Conservation (phyloP, 2,113 vertebrate genomes). For the Antechinus stuartii region DNA sequence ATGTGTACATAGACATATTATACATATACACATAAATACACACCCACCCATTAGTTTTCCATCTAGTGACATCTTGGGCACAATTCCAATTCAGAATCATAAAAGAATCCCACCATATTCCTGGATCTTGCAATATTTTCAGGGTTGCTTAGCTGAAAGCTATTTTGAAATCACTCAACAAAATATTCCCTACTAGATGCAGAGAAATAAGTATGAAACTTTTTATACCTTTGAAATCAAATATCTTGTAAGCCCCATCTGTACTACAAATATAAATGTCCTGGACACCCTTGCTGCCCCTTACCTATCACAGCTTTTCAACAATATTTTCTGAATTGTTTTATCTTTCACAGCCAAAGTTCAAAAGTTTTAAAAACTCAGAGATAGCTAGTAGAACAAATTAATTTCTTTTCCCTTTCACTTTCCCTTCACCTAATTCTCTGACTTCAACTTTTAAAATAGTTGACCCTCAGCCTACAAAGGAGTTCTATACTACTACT, state of each 20-base stretch:
- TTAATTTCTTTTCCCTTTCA: not conserved
- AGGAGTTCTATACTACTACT: slow-evolving; percentile 1
- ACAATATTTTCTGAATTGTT: not conserved
- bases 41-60: not conserved
- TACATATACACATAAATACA: not conserved
- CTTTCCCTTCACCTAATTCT: not conserved
- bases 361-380: not conserved
- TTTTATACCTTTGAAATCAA: not conserved
- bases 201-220: slow-evolving; percentile 4
- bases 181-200: slow-evolving; percentile 7
- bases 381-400: not conserved
- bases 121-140: not conserved
- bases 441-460: not conserved
- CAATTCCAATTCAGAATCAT: not conserved
- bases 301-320: not conserved
- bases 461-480: slow-evolving; percentile 5
- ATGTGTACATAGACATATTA: not conserved
- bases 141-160: slow-evolving; percentile 25
- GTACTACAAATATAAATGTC: not conserved
- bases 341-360: not conserved
- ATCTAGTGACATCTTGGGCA: not conserved
- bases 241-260: not conserved
- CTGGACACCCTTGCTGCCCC: not conserved
- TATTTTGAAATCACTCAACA: not conserved
- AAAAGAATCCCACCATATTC: not conserved